A percentile compares a stretch with the other conserved stretches of the same genome.
phyloP scores from a whole-genome alignment of 2,888 invertebrate species.

The Nemotelus nigrinus region DNA sequence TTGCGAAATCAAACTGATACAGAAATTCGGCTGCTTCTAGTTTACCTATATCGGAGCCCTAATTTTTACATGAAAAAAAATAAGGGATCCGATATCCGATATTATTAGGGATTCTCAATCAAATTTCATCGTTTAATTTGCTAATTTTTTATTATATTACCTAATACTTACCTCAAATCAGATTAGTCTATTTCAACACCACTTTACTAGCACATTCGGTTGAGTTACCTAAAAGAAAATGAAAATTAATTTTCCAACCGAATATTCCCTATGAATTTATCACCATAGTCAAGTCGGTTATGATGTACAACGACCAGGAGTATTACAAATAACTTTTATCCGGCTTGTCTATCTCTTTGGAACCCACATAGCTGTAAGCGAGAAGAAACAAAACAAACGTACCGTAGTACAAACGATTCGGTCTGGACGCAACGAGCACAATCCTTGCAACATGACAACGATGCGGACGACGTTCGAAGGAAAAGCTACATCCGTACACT shows the following conservation, averaged over 20 bases:
- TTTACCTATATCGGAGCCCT: no score
- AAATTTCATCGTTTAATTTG: background rate
- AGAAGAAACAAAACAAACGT: slow-evolving; percentile 10
- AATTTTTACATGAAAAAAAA: no score
- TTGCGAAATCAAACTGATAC: no score
- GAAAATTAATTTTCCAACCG: slow-evolving; percentile 40
- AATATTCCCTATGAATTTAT: slow-evolving; percentile 7
- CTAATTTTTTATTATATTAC: slow-evolving; percentile 28
- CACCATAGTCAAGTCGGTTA: slow-evolving; percentile 13
- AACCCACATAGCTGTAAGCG: slow-evolving; percentile 15
- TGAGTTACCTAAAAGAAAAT: slow-evolving; percentile 20
- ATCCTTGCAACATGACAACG: slow-evolving; percentile 23
- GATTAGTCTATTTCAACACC: slow-evolving; percentile 40
- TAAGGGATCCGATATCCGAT: no score
- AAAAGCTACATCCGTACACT: slow-evolving; percentile 27
- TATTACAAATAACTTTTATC: slow-evolving; percentile 42
- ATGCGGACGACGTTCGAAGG: background rate
- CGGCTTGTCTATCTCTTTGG: slow-evolving; percentile 31
- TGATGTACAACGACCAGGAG: slow-evolving; percentile 29
- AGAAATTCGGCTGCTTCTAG: no score
- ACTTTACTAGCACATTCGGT: slow-evolving; percentile 27
- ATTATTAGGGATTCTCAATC: no score
- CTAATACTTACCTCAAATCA: slow-evolving; percentile 39
- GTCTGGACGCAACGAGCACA: slow-evolving; percentile 1
- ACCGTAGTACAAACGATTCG: background rate